These are phyloP conservation scores for Phrynocephalus vlangalii DNA, from an alignment of 2,797 vertebrate genomes.

Conservation along the genomic window DNA sequence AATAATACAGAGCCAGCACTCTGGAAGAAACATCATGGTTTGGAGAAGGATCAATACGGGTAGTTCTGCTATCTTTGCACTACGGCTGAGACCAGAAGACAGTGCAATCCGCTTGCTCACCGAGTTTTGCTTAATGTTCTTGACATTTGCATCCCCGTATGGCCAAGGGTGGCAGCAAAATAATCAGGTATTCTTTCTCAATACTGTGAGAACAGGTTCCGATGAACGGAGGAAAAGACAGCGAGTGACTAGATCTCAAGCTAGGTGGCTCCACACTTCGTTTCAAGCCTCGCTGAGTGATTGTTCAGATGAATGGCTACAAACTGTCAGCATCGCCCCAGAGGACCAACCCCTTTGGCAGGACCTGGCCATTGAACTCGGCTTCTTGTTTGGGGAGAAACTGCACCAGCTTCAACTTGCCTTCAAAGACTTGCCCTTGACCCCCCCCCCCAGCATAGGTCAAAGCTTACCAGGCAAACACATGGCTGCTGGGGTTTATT, in stretches of 20 bases:
- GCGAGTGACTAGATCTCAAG: background rate
- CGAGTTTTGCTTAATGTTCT: background rate
- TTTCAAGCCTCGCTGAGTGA: background rate
- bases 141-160: background rate
- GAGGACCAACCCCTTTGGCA: background rate
- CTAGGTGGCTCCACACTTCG: background rate
- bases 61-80: slow-evolving; percentile 3
- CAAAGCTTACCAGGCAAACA: background rate
- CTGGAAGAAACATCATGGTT: background rate
- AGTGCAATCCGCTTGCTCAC: background rate
- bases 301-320: background rate
- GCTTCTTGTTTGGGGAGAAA: background rate
- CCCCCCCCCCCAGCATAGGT: background rate
- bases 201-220: background rate
- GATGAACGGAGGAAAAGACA: background rate
- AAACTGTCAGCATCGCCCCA: background rate
- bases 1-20: background rate
- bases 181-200: background rate
- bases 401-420: background rate
- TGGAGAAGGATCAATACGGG: background rate
- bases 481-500: background rate
- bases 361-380: background rate
- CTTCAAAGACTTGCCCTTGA: background rate
- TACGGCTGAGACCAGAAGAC: background rate
- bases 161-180: background rate